Evolutionary conservation across 2,797 vertebrate species (phyloP), one percentile per base, ranked within the genome.

Genomic region (Scolopax rusticola): DNA sequence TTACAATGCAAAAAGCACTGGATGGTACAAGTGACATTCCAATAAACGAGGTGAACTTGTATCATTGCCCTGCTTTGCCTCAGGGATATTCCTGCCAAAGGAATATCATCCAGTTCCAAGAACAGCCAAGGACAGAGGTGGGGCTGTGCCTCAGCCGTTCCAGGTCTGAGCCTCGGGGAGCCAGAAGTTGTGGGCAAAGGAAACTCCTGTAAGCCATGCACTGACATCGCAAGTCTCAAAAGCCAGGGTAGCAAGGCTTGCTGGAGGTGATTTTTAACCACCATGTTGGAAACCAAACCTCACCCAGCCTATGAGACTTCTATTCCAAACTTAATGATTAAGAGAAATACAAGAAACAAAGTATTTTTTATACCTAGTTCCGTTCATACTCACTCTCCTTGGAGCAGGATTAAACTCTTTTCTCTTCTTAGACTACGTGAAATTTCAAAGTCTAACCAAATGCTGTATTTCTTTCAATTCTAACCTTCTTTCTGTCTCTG

Each of bases 31-130:
- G 70, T 82, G 95, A 89, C 93, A 92, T 96, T 96, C 94, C 95
- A 90, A 86, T 89, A 96, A 95, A 95, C 32, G 15, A 95, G 93
- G 94, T 95, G 96, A 95, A 90, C 93, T 96, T 94, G 88, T 96
- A 95, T 96, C 94, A 96, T 96, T 36, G 6, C 47, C 77, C 74
- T 87, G 74, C 93, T 87, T 96, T 89, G 95, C 96, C 93, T 89
- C 67, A 36, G 93, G 96, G 93, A 84, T 97, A 94, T 90, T 89
- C 45, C 90, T 90, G 80, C 90, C 92, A 93, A 93, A 94, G 84
- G 94, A 94, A 74, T 94, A 95, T 63, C 92, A 95, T 61, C 67
- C 47, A 79, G 43, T 84, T 97, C 83, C 93, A 95, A 95, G 77
- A 96, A 95, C 33, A 92, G 74, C 74, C 93, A 96, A 93, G 83